phyloP scores from a whole-genome alignment of 2,888 invertebrate genomes.

The Papilio demoleus region DNA sequence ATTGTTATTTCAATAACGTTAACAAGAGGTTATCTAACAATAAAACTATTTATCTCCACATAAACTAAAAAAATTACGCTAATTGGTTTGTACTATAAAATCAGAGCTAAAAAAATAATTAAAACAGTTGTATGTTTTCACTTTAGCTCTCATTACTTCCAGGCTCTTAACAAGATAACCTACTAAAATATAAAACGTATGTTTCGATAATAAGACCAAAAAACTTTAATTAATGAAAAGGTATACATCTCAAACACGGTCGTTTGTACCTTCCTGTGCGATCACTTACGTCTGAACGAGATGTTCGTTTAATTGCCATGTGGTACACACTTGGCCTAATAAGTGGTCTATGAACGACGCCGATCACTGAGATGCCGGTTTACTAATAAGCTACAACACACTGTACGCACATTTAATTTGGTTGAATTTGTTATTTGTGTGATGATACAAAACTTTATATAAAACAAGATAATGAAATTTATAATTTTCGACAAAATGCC shows the following conservation, averaged over 20 bases:
- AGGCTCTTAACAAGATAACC: neutral
- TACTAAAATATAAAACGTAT: neutral
- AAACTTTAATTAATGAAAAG: conserved; percentile 10
- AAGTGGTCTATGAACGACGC: conserved; percentile 50
- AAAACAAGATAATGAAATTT: neutral
- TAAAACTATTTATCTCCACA: conserved; percentile 62
- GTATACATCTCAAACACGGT: conserved; percentile 33
- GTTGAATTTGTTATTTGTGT: too few relatives aligned
- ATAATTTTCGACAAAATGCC: neutral
- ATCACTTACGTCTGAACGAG: conserved; percentile 49
- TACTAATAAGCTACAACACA: conserved; percentile 22
- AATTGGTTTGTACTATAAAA: conserved; percentile 1
- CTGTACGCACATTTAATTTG: neutral
- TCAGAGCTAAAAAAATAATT: neutral
- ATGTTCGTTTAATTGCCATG: conserved; percentile 63
- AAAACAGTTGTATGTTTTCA: neutral
- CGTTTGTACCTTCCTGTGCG: conserved; percentile 30
- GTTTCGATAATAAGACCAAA: neutral
- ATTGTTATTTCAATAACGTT: conserved; percentile 78
- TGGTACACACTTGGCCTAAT: conserved; percentile 43
- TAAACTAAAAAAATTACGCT: neutral
- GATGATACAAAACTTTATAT: neutral
- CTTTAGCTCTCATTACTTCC: neutral
- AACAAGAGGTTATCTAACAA: conserved; percentile 67
- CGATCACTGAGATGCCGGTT: conserved; percentile 47